Conservation (phyloP, 2,113 vertebrate genomes). For the Sorex araneus region DNA sequence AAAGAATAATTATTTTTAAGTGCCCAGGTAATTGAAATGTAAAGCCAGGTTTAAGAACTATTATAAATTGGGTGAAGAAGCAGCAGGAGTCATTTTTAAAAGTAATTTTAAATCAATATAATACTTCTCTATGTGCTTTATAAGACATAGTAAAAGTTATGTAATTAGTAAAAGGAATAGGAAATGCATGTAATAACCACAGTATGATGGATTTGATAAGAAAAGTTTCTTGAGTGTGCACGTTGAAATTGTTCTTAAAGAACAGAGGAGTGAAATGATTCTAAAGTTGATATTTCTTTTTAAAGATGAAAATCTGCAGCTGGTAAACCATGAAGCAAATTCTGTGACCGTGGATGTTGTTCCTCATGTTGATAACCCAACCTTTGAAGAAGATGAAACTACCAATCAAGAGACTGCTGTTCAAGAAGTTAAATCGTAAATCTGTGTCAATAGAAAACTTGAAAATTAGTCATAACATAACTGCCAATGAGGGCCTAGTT, state of each 20-base stretch:
- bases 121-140: conserved; percentile 37
- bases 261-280: conserved; percentile 36
- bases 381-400: conserved; percentile 92
- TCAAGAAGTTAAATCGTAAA: conserved; percentile 85
- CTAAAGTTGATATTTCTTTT: conserved; percentile 79
- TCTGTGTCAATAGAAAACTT: conserved; percentile 62
- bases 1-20: conserved; percentile 47
- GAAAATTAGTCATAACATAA: conserved; percentile 83
- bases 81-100: conserved; percentile 43
- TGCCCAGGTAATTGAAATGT: conserved; percentile 30
- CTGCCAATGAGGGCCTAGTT: conserved; percentile 80
- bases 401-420: conserved; percentile 79
- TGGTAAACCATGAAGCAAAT: conserved; percentile 87
- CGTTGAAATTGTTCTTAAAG: conserved; percentile 60
- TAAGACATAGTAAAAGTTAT: conserved; percentile 23
- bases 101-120: conserved; percentile 61
- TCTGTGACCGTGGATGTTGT: conserved; percentile 83
- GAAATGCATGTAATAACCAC: conserved; percentile 26
- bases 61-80: conserved; percentile 26
- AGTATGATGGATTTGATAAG: conserved; percentile 42
- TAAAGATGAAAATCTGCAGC: conserved; percentile 87
- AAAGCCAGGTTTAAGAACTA: conserved; percentile 48
- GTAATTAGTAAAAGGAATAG: conserved; percentile 51
- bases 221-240: conserved; percentile 25
- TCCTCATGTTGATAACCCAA: conserved; percentile 93